Percentiles rank a stretch among this genome's conserved stretches.
phyloP scores from a whole-genome alignment of 2,113 vertebrate genomes.

The Rafetus swinhoei region DNA sequence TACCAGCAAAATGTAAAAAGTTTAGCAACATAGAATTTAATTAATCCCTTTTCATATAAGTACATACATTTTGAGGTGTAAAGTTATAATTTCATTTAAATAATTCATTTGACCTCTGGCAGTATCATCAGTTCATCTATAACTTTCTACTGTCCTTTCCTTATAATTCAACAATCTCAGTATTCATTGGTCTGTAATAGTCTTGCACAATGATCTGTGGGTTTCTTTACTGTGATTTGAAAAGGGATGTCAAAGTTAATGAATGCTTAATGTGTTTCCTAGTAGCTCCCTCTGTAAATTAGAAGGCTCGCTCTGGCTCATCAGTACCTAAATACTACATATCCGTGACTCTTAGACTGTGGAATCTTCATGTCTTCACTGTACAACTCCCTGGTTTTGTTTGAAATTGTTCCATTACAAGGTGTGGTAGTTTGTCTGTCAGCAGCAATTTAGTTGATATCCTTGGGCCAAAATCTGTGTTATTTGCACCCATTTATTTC shows the following conservation, averaged over 20 bases:
- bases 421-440: neutral
- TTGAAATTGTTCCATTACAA: neutral
- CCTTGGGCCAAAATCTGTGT: conserved; percentile 1
- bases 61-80: conserved; percentile 16
- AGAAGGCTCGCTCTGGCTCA: neutral
- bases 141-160: neutral
- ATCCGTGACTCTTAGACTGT: neutral
- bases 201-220: neutral
- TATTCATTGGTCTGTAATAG: neutral
- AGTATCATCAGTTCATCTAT: neutral
- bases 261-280: neutral
- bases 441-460: neutral
- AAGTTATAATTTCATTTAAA: neutral
- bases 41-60: neutral
- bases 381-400: neutral
- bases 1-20: neutral
- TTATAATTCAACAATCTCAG: neutral
- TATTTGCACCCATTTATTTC: conserved; percentile 18
- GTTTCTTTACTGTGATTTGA: conserved; percentile 3
- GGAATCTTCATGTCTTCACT: neutral
- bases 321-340: accelerated
- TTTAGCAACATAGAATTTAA: neutral
- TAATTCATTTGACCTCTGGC: neutral
- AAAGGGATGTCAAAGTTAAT: conserved; percentile 2
- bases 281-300: neutral